Base-by-base conservation (phyloP, 2,113 vertebrate genomes). In the Vulpes ferrilata region DNA sequence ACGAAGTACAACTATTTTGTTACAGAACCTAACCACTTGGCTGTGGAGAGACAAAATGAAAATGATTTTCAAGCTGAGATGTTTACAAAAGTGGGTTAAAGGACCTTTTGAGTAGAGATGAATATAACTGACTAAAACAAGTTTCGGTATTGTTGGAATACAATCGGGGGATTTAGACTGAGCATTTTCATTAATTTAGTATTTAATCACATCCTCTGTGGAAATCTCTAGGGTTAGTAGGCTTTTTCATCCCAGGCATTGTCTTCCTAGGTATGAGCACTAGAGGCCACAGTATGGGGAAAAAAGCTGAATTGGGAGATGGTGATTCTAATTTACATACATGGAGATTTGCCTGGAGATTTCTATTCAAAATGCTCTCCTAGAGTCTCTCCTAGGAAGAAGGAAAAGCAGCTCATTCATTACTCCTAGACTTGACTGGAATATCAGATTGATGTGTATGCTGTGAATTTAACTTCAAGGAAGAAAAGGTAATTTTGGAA, bases 321-420 rank as follows among this genome's bases (percentile, higher is more conserved):
- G 62, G 25, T 48, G 7, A 57, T 5, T 38, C 92, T 92, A 90
- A 86, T 60, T 94, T 81, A 78, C 95, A 96, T 76, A 85, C 32
- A 65, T 53, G 85, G 90, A 62, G 60, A 85, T 97, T 97, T 96
- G 69, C 90, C 43, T 94, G 53, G 85, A 96, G 3, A 92, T 93
- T 73, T 81, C 55, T 96, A 53, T 43, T 88, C 43, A 80, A 95
- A 80, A 81, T 93, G 64, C 57, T 27, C 86, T 85, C 32, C 71
- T 27, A 79, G 74, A 86, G 15, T 96, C 1, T 86, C n/a, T 86
- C 78, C 69, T 73, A 84, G 27, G 32, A 98, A 90, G 76, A 93
- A 93, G 71, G 76, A 96, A 83, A 86, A 93, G 35, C n/a, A 32
- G 64, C 78, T 71, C 92, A 90, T n/a, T 92, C 90, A 73, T 7